These are phyloP conservation scores for Gallinago stenura DNA, from an alignment of 2,797 vertebrate genomes.

Conservation along the genomic window DNA sequence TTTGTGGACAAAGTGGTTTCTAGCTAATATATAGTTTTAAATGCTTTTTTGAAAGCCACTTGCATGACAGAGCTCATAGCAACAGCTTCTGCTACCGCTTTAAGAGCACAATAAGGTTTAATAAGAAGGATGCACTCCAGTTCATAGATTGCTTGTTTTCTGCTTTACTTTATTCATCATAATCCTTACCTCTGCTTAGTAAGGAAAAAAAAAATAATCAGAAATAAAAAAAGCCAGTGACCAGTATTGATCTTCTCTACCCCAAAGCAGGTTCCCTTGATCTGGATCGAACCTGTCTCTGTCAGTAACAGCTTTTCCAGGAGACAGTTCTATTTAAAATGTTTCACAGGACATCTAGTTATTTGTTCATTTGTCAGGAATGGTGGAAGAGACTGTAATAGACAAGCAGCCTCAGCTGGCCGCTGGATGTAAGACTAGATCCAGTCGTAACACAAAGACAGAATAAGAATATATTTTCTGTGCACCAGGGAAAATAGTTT, in stretches of 20 bases:
- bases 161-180: constrained; percentile 51
- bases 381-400: constrained; percentile 67
- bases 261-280: constrained; percentile 40
- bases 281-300: constrained; percentile 70
- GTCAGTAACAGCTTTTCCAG: constrained; percentile 68
- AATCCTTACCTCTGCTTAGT: constrained; percentile 1
- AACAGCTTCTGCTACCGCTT: constrained; percentile 34
- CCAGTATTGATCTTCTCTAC: constrained; percentile 46
- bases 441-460: constrained; percentile 56
- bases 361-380: constrained; percentile 77
- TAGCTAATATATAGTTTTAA: constrained; percentile 55
- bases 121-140: constrained; percentile 36
- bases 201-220: background rate
- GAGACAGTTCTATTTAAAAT: constrained; percentile 75
- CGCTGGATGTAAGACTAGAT: constrained; percentile 53
- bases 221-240: background rate
- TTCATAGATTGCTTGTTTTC: constrained; percentile 47
- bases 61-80: constrained; percentile 42
- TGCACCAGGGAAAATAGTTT: constrained; percentile 70
- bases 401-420: constrained; percentile 81
- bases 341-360: constrained; percentile 67
- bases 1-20: constrained; percentile 54
- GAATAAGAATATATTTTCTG: constrained; percentile 59
- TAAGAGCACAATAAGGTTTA: constrained; percentile 42
- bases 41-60: constrained; percentile 69